Evolutionary conservation across 1,140 invertebrate species (phyloP).

Genomic region (Lordiphosa stackelbergi): DNA sequence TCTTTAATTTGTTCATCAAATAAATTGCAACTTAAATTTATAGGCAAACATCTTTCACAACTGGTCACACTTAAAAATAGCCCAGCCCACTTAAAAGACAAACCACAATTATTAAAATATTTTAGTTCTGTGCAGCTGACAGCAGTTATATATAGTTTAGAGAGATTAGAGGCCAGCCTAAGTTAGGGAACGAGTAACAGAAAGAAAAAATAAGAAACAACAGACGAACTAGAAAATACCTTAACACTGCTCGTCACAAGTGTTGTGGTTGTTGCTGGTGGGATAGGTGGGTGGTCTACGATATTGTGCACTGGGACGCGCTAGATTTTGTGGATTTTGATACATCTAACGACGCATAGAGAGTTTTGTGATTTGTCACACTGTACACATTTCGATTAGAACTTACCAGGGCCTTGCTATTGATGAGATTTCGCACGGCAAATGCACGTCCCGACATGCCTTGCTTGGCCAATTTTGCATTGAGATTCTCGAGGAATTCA

Average conservation of each 20-base stretch:
- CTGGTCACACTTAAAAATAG: too few species aligned
- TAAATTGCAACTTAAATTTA: too few species aligned
- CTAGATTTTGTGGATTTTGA: slow-evolving; percentile 72
- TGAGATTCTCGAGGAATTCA: slow-evolving; percentile 86
- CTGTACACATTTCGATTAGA: too few species aligned
- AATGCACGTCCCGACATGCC: slow-evolving; percentile 79
- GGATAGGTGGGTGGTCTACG: slow-evolving; percentile 67
- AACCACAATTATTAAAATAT: too few species aligned
- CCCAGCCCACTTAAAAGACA: too few species aligned
- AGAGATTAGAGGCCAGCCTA: slow-evolving; percentile 42
- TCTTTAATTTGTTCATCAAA: too few species aligned
- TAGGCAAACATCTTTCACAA: too few species aligned
- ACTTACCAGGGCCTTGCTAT: slow-evolving; percentile 82
- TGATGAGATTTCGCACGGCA: slow-evolving; percentile 81
- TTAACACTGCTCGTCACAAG: slow-evolving; percentile 69
- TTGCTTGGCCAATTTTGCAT: slow-evolving; percentile 84
- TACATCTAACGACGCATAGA: slow-evolving; percentile 58
- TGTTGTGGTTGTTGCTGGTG: slow-evolving; percentile 30
- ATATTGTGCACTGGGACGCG: slow-evolving; percentile 72
- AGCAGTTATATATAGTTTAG: slow-evolving; percentile 32
- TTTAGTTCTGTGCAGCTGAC: too few species aligned
- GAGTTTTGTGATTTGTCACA: slow-evolving; percentile 10
- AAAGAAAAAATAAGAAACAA: slow-evolving; percentile 33
- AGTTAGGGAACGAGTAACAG: slow-evolving; percentile 28
- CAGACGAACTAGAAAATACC: slow-evolving; percentile 52